phyloP scores from a whole-genome alignment of 2,797 vertebrate genomes.

The Telmatherina bonti region DNA sequence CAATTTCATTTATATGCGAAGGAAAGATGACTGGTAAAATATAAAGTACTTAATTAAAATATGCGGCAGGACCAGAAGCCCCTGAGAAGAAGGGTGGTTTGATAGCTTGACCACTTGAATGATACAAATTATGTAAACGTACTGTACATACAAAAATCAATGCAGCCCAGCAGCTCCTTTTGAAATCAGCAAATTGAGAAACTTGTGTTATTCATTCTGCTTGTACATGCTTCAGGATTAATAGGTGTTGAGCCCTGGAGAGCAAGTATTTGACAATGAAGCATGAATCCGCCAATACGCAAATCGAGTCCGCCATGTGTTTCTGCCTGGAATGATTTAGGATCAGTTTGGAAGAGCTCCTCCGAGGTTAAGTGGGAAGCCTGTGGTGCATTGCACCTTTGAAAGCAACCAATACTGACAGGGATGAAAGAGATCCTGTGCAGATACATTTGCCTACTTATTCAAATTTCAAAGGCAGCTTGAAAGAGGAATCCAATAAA shows the following conservation, averaged over 20 bases:
- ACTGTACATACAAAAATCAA: slow-evolving; percentile 43
- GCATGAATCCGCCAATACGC: slow-evolving; percentile 73
- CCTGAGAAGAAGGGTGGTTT: background rate
- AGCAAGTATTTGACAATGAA: slow-evolving; percentile 78
- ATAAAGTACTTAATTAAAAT: slow-evolving; percentile 24
- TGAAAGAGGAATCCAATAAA: slow-evolving; percentile 72
- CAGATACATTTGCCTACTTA: slow-evolving; percentile 75
- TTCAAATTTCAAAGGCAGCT: slow-evolving; percentile 77
- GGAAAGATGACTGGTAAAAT: background rate
- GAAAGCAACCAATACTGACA: slow-evolving; percentile 73
- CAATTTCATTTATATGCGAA: slow-evolving; percentile 25
- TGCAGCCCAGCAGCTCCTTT: slow-evolving; percentile 37
- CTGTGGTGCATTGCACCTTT: slow-evolving; percentile 73
- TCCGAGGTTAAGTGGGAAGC: slow-evolving; percentile 77
- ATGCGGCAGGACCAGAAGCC: slow-evolving; percentile 24
- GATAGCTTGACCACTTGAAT: slow-evolving; percentile 38
- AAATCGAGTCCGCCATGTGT: slow-evolving; percentile 71
- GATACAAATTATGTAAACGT: slow-evolving; percentile 55
- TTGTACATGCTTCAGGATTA: slow-evolving; percentile 65
- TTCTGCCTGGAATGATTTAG: slow-evolving; percentile 78
- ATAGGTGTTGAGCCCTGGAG: slow-evolving; percentile 57
- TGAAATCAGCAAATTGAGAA: slow-evolving; percentile 65
- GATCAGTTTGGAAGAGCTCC: slow-evolving; percentile 65
- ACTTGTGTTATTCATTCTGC: slow-evolving; percentile 42
- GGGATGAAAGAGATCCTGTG: slow-evolving; percentile 72